Evolutionary conservation across 2,888 invertebrate species (phyloP), one percentile per base, ranked within the genome.

Genomic region (Napeogenes inachia): DNA sequence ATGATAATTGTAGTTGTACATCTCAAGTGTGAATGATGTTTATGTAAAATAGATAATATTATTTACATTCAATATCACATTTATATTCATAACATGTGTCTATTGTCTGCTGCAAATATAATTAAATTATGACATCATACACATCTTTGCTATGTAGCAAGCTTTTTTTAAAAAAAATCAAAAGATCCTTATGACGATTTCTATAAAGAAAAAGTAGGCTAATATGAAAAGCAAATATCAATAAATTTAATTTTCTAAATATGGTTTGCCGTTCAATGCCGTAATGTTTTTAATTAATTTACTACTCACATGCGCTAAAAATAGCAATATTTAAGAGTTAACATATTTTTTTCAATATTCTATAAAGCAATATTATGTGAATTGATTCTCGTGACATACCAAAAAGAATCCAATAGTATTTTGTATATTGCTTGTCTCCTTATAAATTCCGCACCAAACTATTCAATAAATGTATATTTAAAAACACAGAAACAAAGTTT

Each of bases 71-170:
- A 54, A n/a, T 55, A 63, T 58, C 46, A 60, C 68, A 68, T 70
- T 67, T 67, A 66, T 60, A 73, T 73, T 66, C 72, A 67, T 68
- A 68, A 68, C 70, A 70, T 63, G 69, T 68, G 59, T 66, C 66
- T 66, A 69, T 68, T 71, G 70, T 69, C 60, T 66, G 63, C 60
- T 63, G 60, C 59, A 63, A 58, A 64, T 65, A 66, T 64, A 66
- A 60, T 59, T 59, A 55, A 53, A 64, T 55, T 60, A 67, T 71
- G 71, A 70, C 68, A 68, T 70, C 71, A 71, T 66, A 54, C 62
- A 56, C 21, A 50, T 50, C 50, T 50, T 30, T 21, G 30, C 21
- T 21, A 21, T 21, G 50, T 21, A 50, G 21, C 8, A 50, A 50
- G 21, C 30, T 50, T 50, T 47, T 47, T n/a, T 50, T 10, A 8